phyloP scores from a whole-genome alignment of 2,797 vertebrate genomes.

The Mormyrus proboscirostris region DNA sequence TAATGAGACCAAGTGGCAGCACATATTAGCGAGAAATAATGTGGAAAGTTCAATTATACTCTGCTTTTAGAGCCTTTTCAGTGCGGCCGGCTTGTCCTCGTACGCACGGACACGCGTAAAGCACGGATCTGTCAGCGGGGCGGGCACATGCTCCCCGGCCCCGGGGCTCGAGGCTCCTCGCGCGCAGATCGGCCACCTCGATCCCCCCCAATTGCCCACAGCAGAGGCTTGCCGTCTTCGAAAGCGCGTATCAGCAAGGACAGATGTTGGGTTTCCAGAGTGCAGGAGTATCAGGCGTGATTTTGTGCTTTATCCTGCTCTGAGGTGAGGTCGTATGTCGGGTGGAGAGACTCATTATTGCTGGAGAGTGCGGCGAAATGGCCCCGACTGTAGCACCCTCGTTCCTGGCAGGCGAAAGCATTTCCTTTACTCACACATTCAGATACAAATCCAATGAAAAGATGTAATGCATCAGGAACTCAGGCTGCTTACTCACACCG shows the following conservation, averaged over 20 bases:
- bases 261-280: conserved; percentile 53
- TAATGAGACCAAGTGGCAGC: conserved; percentile 88
- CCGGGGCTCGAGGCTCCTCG: conserved; percentile 57
- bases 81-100: conserved; percentile 28
- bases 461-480: not conserved
- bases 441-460: not conserved
- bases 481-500: not conserved
- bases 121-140: conserved; percentile 59
- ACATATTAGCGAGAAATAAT: conserved; percentile 76
- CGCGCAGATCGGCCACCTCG: conserved; percentile 71
- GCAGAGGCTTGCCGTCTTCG: conserved; percentile 70
- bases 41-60: conserved; percentile 82
- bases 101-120: conserved; percentile 46
- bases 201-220: conserved; percentile 78
- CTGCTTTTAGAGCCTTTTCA: conserved; percentile 64
- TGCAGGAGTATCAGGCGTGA: conserved; percentile 55
- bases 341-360: not conserved
- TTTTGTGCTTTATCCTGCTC: conserved; percentile 38
- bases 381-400: conserved; percentile 6
- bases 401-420: conserved; percentile 47
- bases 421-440: not conserved
- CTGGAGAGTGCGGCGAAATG: conserved; percentile 5
- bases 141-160: conserved; percentile 61
- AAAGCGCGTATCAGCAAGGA: conserved; percentile 73
- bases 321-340: not conserved